Evolutionary conservation across 2,888 invertebrate genomes (phyloP), one percentile per base, ranked within the genome.

Genomic region (Pristionchus arcanus): DNA sequence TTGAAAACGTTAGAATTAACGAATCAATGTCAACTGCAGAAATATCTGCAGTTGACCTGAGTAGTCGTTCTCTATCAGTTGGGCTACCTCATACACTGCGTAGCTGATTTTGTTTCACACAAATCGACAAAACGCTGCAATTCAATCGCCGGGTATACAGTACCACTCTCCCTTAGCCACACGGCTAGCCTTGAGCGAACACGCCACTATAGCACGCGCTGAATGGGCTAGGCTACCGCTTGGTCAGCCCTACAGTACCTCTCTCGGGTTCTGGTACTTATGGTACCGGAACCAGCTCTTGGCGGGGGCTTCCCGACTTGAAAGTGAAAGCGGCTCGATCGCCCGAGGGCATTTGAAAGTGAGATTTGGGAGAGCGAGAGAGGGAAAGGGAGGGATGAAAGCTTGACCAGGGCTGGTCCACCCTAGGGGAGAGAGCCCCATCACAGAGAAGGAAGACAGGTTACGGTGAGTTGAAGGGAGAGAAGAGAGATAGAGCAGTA

Each of bases 391-490:
- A 59, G 42, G 15, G 55, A 68, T 85, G 85, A 63, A 85, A 63
- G 85, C 85, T 85, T 63, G 85, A 59, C 85, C 85, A 63, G 83
- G 28, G 59, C 59, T 84, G 37, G 84, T 31, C 55, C 11, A 49
- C 42, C 49, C 81, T 42, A 63, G 59, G 84, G 84, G 84, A 63
- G 84, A 63, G 84, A n/a, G n/a, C n/a, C n/a, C 84, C 59, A 84
- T 34, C 49, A 81, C 49, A 85, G 59, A 13, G 34, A 59, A 49
- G 42, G 42, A 49, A 13, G 84, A 85, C 55, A 59, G 59, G 59
- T 85, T 85, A 59, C 59, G 59, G 55, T 55, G 84, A 55, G 9
- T 49, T 13, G 9, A 49, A 49, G 83, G 34, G 37, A 34, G 77
- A 77, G 21, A 31, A 53, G 37, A 31, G 42, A 84, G 53, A 11